Evolutionary conservation across 2,888 invertebrate genomes (phyloP).

Genomic region (Acleris laterana): DNA sequence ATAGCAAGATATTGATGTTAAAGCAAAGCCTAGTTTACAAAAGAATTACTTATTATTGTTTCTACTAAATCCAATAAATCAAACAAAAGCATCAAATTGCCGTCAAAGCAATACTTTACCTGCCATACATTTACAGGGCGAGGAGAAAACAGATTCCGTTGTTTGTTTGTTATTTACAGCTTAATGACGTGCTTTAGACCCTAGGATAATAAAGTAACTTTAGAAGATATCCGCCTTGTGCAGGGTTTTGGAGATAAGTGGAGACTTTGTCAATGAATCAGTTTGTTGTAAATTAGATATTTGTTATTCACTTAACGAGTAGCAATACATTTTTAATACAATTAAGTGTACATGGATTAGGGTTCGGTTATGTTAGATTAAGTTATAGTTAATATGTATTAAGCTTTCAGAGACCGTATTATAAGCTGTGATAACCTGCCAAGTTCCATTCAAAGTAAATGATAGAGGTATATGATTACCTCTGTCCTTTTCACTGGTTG

Average conservation of each 20-base stretch:
- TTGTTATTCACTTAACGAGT: not conserved
- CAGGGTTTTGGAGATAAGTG: not conserved
- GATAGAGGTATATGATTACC: too few relatives aligned
- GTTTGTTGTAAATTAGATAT: not conserved
- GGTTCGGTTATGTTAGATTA: too few relatives aligned
- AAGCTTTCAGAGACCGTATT: too few relatives aligned
- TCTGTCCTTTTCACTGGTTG: too few relatives aligned
- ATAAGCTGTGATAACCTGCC: too few relatives aligned
- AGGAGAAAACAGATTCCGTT: not conserved
- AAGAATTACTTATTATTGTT: conserved; percentile 13
- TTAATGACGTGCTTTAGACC: conserved; percentile 12
- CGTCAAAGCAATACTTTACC: conserved; percentile 23
- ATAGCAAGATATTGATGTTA: not conserved
- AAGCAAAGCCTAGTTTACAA: conserved; percentile 15
- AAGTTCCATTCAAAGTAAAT: too few relatives aligned
- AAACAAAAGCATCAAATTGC: conserved; percentile 20
- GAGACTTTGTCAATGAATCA: not conserved
- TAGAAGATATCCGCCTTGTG: not conserved
- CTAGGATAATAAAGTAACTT: conserved; percentile 1
- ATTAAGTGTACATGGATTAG: too few relatives aligned
- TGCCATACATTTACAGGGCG: conserved; percentile 1
- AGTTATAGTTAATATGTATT: too few relatives aligned
- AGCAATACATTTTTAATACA: too few relatives aligned
- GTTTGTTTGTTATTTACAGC: conserved; percentile 28
- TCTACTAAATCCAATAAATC: conserved; percentile 29